Evolutionary conservation across 2,888 invertebrate species (phyloP).

Genomic region (Rhagium mordax): DNA sequence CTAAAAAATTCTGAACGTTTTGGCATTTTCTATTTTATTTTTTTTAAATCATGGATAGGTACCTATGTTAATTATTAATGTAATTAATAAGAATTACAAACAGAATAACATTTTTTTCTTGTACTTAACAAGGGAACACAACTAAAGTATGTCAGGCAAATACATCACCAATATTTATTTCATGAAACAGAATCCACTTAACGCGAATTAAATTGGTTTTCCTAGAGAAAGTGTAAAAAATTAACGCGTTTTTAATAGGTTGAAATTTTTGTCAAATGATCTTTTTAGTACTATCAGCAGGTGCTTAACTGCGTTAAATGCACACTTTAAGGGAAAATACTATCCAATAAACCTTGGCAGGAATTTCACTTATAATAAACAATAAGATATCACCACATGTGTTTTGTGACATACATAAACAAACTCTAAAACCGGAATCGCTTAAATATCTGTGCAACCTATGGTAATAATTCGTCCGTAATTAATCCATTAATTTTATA

Average conservation of each 20-base stretch:
- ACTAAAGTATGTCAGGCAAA: background rate
- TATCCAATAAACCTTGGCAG: background rate
- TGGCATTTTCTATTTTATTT: too few relatives aligned
- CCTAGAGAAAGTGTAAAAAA: background rate
- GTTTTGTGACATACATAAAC: constrained; percentile 11
- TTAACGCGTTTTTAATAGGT: background rate
- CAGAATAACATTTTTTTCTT: too few relatives aligned
- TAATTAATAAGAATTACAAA: too few relatives aligned
- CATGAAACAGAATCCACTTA: background rate
- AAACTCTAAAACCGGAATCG: background rate
- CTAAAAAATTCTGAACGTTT: too few relatives aligned
- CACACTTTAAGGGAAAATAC: background rate
- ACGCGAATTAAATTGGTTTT: background rate
- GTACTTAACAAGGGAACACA: too few relatives aligned
- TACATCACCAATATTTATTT: background rate
- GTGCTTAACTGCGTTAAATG: constrained; percentile 6
- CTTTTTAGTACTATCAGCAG: background rate
- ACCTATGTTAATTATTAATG: too few relatives aligned
- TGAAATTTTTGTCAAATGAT: background rate
- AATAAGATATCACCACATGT: background rate
- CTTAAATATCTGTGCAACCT: background rate
- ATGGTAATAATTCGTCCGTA: background rate
- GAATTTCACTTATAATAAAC: constrained; percentile 3
- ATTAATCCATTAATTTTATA: background rate
- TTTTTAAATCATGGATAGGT: too few relatives aligned